Evolutionary conservation across 2,797 vertebrate species (phyloP).

Genomic region (Oryzias dopingdopingensis): DNA sequence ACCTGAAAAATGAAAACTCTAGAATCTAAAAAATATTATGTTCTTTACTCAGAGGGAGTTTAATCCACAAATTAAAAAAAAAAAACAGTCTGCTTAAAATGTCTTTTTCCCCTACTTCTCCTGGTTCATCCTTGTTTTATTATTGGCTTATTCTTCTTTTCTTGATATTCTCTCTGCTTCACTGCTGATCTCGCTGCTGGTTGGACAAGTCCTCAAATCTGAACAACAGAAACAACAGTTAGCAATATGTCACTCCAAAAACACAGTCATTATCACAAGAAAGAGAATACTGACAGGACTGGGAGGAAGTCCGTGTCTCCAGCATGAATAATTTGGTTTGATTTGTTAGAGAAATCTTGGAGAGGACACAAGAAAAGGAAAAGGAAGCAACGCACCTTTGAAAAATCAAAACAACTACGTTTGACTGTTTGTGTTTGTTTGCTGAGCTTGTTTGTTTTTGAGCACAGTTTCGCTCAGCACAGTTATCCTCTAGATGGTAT

Average conservation of each 20-base stretch:
- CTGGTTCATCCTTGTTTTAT: slow-evolving; percentile 61
- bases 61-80: no score
- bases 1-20: no score
- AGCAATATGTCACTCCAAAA: slow-evolving; percentile 59
- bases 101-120: slow-evolving; percentile 52
- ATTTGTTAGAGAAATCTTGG: slow-evolving; percentile 77
- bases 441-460: slow-evolving; percentile 76
- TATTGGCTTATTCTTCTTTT: slow-evolving; percentile 50
- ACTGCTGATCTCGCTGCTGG: slow-evolving; percentile 59
- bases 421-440: slow-evolving; percentile 67
- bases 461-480: slow-evolving; percentile 68
- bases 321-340: slow-evolving; percentile 81
- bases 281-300: slow-evolving; percentile 74
- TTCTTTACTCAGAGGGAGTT: no score
- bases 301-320: slow-evolving; percentile 72
- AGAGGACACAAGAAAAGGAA: slow-evolving; percentile 75
- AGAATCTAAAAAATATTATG: no score
- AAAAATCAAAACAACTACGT: slow-evolving; percentile 81
- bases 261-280: slow-evolving; percentile 74
- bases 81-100: slow-evolving; percentile 14
- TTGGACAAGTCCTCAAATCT: slow-evolving; percentile 86
- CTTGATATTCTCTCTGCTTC: slow-evolving; percentile 54
- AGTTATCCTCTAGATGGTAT: slow-evolving; percentile 75
- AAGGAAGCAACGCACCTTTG: slow-evolving; percentile 78
- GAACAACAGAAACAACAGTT: slow-evolving; percentile 74